Evolutionary conservation across 2,797 vertebrate species (phyloP), one percentile per base, ranked within the genome.

Genomic region (Arrhamphus sclerolepis): DNA sequence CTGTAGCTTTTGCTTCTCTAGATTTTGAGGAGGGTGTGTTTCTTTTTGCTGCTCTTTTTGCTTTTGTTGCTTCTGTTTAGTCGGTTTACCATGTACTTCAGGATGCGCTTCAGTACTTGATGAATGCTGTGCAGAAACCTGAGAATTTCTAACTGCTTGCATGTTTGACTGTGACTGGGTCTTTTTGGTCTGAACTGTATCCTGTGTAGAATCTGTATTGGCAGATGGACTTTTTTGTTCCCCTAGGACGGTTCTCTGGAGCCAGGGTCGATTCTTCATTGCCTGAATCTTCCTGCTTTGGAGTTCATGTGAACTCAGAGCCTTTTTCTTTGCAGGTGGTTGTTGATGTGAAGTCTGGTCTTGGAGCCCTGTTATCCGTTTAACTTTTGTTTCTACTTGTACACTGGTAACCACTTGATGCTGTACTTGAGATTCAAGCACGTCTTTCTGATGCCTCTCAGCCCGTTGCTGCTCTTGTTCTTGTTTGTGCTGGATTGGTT

Each of bases 261-360:
- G 84, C 93, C 92, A 94, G 8, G 92, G 92, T 4, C 92, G 87
- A 54, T 90, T 92, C 62, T 82, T 89, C 47, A 66, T 50, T 10
- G 81, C 87, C 41, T 81, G 79, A 13, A 87, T 81, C 42, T 92
- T 94, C 58, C 81, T 84, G 39, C 46, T 77, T 51, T 89, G 83
- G 29, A 91, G 70, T 24, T 91, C 78, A 22, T 80, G 58, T 1
- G 77, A 51, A 42, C 52, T 81, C 14, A 76, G 38, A 26, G 41
- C 26, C 1, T 46, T 26, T 62, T 85, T 89, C 55, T 72, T 80
- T n/a, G 28, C 29, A 49, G 70, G 2, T 22, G 77, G 57, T 63
- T 80, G 66, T 18, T 82, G 79, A 24, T 34, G 18, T 55, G 18
- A 41, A 20, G 26, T 38, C 50, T 69, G 73, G 44, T 79, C 17